These are phyloP conservation scores for Cnemophilus loriae DNA, from an alignment of 2,113 vertebrate species.

Conservation along the genomic window DNA sequence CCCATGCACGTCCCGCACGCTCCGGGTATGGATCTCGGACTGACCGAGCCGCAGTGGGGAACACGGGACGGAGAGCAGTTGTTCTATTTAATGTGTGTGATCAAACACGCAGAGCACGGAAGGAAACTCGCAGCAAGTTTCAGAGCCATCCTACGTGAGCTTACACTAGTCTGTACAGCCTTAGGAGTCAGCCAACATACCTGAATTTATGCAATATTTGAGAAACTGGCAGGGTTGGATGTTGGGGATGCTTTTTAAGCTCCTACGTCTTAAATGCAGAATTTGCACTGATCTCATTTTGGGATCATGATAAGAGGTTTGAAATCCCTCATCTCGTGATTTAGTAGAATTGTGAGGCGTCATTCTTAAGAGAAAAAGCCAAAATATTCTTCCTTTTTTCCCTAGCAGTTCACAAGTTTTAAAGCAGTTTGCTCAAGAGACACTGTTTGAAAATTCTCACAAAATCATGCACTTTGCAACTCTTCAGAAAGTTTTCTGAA, in stretches of 20 bases:
- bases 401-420: neutral
- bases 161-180: fast-evolving
- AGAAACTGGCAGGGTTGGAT: neutral
- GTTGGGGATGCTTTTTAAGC: neutral
- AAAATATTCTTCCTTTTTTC: neutral
- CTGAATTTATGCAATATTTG: neutral
- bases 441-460: neutral
- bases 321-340: neutral
- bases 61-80: fast-evolving
- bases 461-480: neutral
- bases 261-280: neutral
- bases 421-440: neutral
- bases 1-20: neutral
- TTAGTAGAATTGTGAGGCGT: neutral
- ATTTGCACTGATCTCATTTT: neutral
- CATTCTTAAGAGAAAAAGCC: neutral
- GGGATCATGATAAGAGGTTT: neutral
- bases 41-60: fast-evolving
- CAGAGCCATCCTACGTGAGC: neutral
- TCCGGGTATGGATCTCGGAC: fast-evolving
- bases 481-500: neutral
- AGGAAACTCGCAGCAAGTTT: neutral
- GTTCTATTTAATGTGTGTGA: neutral
- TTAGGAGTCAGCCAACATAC: neutral
- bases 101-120: neutral